Evolutionary conservation across 2,797 vertebrate genomes (phyloP).

Genomic region (Epinephelus coioides): DNA sequence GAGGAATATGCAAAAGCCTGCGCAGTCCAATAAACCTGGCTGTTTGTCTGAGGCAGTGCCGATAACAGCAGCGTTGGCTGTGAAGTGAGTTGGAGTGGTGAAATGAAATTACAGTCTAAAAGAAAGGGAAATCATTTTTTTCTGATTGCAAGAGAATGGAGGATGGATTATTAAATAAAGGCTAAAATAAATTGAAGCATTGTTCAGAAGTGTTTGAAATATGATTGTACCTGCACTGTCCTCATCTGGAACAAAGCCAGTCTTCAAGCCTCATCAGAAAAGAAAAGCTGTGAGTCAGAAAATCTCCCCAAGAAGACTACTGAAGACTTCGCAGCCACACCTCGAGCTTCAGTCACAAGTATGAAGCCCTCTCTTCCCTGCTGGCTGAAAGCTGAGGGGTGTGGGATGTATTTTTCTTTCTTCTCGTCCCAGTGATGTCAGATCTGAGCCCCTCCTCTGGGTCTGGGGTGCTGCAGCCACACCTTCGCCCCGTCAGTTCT

Average conservation of each 20-base stretch:
- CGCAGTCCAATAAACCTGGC: conserved; percentile 50
- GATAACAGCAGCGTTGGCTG: conserved; percentile 8
- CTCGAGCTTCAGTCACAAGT: conserved; percentile 30
- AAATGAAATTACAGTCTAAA: conserved; percentile 14
- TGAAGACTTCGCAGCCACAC: conserved; percentile 47
- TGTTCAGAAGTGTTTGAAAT: conserved; percentile 17
- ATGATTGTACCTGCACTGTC: background rate
- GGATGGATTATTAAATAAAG: conserved; percentile 47
- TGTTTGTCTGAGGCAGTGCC: conserved; percentile 23
- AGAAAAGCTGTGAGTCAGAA: conserved; percentile 41
- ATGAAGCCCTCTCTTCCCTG: conserved; percentile 25
- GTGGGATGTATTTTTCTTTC: conserved; percentile 25
- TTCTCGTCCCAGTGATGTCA: conserved; percentile 44
- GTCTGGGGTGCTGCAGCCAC: conserved; percentile 16
- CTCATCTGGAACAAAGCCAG: conserved; percentile 38
- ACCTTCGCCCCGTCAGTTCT: conserved; percentile 9
- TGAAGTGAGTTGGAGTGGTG: conserved; percentile 1
- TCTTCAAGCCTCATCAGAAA: conserved; percentile 15
- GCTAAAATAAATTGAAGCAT: conserved; percentile 13
- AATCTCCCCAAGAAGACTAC: conserved; percentile 15
- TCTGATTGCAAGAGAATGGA: conserved; percentile 36
- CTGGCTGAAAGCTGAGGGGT: conserved; percentile 36
- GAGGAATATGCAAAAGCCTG: conserved; percentile 70
- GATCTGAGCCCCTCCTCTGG: conserved; percentile 19
- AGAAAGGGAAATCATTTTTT: conserved; percentile 39